Evolutionary conservation across 2,113 vertebrate genomes (phyloP).

Genomic region (mouse (Mus musculus)): DNA sequence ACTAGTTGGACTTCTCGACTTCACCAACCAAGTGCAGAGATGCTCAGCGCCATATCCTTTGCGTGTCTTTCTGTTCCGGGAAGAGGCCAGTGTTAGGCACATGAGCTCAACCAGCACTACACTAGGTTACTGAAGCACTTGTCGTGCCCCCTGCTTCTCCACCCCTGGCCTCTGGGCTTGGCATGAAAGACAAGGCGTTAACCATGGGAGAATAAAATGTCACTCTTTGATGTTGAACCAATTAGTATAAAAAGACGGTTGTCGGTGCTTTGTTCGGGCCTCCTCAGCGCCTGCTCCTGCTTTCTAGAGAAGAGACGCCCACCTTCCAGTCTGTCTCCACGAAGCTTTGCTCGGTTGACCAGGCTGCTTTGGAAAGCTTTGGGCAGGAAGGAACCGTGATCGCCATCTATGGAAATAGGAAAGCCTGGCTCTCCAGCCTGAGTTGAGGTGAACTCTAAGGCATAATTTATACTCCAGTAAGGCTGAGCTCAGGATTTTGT

Average conservation of each 20-base stretch:
- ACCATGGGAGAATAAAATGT: neutral
- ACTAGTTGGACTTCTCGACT: neutral
- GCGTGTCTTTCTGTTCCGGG: neutral
- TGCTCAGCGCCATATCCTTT: no score
- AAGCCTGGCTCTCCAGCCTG: neutral
- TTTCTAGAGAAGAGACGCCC: neutral
- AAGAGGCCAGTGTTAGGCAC: neutral
- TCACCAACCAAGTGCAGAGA: neutral
- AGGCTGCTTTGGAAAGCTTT: neutral
- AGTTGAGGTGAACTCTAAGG: slow-evolving; percentile 33
- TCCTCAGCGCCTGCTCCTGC: neutral
- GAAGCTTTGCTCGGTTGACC: neutral
- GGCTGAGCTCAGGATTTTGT: slow-evolving; percentile 49
- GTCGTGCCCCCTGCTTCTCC: neutral
- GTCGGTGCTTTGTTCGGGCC: neutral
- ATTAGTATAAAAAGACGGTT: neutral
- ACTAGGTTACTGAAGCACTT: neutral
- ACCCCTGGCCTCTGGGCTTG: neutral
- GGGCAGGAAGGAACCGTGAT: neutral
- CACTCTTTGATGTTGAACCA: neutral
- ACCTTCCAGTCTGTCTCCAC: neutral
- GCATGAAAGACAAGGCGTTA: neutral
- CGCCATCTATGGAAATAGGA: neutral
- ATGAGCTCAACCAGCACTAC: neutral
- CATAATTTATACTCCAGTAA: slow-evolving; percentile 59